Conservation (phyloP, 1,140 invertebrate genomes). For the Pissodes strobi region DNA sequence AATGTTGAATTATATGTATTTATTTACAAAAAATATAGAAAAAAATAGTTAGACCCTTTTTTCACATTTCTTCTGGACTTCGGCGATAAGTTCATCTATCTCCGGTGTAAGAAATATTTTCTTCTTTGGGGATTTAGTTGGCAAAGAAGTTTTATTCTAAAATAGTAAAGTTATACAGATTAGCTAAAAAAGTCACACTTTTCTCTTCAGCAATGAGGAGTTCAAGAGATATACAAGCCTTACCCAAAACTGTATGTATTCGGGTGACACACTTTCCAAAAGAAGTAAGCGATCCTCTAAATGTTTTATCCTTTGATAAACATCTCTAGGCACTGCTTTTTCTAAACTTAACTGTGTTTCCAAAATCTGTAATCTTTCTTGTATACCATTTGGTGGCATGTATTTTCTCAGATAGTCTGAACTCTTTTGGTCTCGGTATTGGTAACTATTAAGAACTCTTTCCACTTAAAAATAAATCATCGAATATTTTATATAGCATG, state of each 20-base stretch:
- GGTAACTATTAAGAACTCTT: slow-evolving; percentile 62
- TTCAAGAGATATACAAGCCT: slow-evolving; percentile 31
- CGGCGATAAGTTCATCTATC: slow-evolving; percentile 48
- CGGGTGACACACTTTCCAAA: slow-evolving; percentile 71
- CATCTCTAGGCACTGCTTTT: slow-evolving; percentile 61
- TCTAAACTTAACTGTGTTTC: slow-evolving; percentile 62
- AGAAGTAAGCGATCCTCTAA: slow-evolving; percentile 69
- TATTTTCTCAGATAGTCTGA: slow-evolving; percentile 49
- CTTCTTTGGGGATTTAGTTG: slow-evolving; percentile 42
- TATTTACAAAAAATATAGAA: too few relatives aligned
- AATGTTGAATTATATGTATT: too few relatives aligned
- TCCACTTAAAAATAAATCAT: slow-evolving; percentile 64
- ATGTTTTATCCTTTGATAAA: slow-evolving; percentile 67
- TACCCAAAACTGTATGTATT: slow-evolving; percentile 71
- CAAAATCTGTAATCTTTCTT: slow-evolving; percentile 63
- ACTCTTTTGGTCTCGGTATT: slow-evolving; percentile 52
- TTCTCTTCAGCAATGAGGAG: background rate
- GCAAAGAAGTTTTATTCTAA: slow-evolving; percentile 57
- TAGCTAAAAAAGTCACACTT: too few relatives aligned
- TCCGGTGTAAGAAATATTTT: slow-evolving; percentile 48
- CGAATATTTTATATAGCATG: too few relatives aligned
- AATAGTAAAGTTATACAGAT: background rate
- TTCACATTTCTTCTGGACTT: slow-evolving; percentile 43
- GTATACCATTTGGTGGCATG: slow-evolving; percentile 55
- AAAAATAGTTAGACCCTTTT: too few relatives aligned